Evolutionary conservation across 1,140 invertebrate species (phyloP), one percentile per base, ranked within the genome.

Genomic region (Lepidostoma basale): DNA sequence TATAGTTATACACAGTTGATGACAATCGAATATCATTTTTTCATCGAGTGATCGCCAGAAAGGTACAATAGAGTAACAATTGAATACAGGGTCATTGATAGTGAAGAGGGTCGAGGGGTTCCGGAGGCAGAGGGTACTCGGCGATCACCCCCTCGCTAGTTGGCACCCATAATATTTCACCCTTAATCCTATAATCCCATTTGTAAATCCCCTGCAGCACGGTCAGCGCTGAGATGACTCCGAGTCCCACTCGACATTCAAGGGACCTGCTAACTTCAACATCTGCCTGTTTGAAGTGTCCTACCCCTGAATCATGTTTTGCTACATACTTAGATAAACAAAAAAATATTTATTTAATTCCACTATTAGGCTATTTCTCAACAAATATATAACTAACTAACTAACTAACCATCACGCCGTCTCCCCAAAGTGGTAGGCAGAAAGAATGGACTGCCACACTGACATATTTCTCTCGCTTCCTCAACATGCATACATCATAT

Each of bases 181-280:
- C 16, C 8, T 20, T 59, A 59, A 59, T 59, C 54, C 54, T 25
- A 20, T 59, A 59, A 59, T 59, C 54, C 33, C 20, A n/a, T 40
- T 59, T 45, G 12, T 12, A 39, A 36, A 6, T 33, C 22, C 49
- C 3, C 1, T 14, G 14, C 23, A 54, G n/a, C 49, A 28, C 25
- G n/a, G 26, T 18, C 20, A 23, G 14, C 23, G 44, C 12, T 3
- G 44, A 47, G 44, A 47, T 18, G 16, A 18, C 16, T 47, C 16
- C 12, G n/a, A 39, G 54, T 54, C 33, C 30, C 54, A 59, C 54
- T 59, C 23, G 18, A 23, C 16, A 3, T 39, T 33, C 54, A 39
- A 58, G 33, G 54, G 28, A 30, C 49, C 23, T 47, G 44, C 14
- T 10, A 18, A 47, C 12, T 23, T 23, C 18, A 49, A 49, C 45